Conservation (phyloP, 2,797 vertebrate species). For the Schizopygopsis pylzovi region DNA sequence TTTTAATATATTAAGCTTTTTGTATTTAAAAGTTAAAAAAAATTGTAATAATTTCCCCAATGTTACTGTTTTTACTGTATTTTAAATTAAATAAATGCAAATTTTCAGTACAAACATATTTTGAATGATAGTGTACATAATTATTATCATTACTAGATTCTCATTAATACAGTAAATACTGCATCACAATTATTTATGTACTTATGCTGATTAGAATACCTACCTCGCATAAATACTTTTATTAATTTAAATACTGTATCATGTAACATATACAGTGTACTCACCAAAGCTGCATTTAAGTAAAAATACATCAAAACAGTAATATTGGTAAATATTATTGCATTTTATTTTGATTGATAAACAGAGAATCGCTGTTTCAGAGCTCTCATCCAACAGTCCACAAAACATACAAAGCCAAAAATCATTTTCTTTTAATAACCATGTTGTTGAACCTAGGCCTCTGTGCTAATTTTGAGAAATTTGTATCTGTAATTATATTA, state of each 20-base stretch:
- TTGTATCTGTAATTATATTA: constrained; percentile 48
- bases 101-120: neutral
- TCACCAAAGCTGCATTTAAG: neutral
- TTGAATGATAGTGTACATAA: neutral
- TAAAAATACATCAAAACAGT: neutral
- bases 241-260: neutral
- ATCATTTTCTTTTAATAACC: neutral
- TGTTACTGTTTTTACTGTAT: neutral
- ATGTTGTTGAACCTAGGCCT: neutral
- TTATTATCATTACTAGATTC: neutral
- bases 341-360: neutral
- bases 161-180: neutral
- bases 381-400: neutral
- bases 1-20: too few species aligned
- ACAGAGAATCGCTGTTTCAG: neutral
- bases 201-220: neutral
- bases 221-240: neutral
- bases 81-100: neutral
- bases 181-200: neutral
- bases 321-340: neutral
- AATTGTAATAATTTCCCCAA: neutral
- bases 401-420: constrained; percentile 28
- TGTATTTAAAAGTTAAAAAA: neutral
- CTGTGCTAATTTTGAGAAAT: constrained; percentile 43
- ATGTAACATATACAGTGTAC: neutral